Conservation (phyloP, 2,797 vertebrate species). For the Notoglanidium macrostoma region DNA sequence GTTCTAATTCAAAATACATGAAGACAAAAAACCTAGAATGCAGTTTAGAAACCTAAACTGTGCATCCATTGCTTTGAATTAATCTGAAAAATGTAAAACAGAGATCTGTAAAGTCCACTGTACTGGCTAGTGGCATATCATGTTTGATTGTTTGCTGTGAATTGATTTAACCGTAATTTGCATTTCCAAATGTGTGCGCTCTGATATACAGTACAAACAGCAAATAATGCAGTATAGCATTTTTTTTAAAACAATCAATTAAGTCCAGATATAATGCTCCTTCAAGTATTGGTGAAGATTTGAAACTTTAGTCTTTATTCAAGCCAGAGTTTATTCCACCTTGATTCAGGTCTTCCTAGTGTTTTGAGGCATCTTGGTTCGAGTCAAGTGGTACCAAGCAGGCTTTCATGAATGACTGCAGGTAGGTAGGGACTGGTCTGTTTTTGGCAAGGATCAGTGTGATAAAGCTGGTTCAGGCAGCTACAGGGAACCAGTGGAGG, state of each 20-base stretch:
- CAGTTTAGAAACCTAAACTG: no score
- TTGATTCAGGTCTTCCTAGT: background rate
- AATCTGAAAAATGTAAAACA: background rate
- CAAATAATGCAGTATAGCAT: background rate
- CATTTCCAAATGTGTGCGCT: background rate
- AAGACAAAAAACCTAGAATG: background rate
- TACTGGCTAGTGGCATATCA: background rate
- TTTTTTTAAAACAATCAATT: background rate
- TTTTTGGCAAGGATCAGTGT: background rate
- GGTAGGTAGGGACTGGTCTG: background rate
- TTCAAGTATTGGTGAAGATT: background rate
- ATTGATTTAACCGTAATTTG: background rate
- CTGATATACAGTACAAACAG: background rate
- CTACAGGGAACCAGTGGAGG: background rate
- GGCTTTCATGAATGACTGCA: background rate
- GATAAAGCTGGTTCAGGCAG: background rate
- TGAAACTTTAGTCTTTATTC: background rate
- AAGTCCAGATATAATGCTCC: background rate
- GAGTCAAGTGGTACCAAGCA: background rate
- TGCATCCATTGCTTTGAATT: background rate
- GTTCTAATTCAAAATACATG: background rate
- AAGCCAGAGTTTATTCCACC: background rate
- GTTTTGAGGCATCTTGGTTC: background rate
- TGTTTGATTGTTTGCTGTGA: background rate
- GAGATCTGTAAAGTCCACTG: background rate